A percentile compares a stretch with the other conserved stretches of the same genome.
phyloP scores from a whole-genome alignment of 2,113 vertebrate genomes.

The Alosa alosa region DNA sequence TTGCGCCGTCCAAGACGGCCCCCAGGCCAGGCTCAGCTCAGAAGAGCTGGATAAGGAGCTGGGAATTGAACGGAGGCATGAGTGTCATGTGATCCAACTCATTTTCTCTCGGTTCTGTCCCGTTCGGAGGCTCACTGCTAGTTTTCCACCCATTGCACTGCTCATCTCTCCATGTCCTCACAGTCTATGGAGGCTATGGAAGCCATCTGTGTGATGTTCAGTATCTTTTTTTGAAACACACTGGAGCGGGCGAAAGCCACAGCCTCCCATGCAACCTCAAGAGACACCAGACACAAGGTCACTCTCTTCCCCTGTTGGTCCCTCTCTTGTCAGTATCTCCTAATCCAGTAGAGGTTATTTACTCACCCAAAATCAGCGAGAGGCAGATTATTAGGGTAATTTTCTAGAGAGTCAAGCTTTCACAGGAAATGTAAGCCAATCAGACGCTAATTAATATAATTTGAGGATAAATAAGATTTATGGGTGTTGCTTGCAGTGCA shows the following conservation, averaged over 20 bases:
- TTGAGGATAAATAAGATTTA: conserved; percentile 26
- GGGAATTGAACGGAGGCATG: neutral
- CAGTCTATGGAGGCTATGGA: neutral
- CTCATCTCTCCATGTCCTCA: neutral
- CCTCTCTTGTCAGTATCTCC: neutral
- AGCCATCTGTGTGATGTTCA: conserved; percentile 4
- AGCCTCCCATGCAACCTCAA: neutral
- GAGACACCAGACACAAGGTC: conserved; percentile 26
- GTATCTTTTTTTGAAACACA: neutral
- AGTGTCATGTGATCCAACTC: neutral
- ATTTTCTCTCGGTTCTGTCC: neutral
- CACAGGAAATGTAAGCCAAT: conserved; percentile 28
- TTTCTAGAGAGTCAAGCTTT: conserved; percentile 15
- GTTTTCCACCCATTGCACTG: neutral
- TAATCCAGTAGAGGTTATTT: conserved; percentile 13
- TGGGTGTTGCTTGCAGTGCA: conserved; percentile 22
- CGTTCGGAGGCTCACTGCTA: neutral
- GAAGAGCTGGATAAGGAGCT: neutral
- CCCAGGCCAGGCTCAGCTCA: neutral
- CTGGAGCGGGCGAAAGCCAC: neutral
- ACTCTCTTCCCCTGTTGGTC: neutral
- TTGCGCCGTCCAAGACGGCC: neutral
- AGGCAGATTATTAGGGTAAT: conserved; percentile 12
- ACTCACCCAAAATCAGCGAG: neutral
- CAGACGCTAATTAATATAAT: conserved; percentile 30